Base-by-base conservation (phyloP, 2,888 invertebrate species). In the Esperia sulphurella region DNA sequence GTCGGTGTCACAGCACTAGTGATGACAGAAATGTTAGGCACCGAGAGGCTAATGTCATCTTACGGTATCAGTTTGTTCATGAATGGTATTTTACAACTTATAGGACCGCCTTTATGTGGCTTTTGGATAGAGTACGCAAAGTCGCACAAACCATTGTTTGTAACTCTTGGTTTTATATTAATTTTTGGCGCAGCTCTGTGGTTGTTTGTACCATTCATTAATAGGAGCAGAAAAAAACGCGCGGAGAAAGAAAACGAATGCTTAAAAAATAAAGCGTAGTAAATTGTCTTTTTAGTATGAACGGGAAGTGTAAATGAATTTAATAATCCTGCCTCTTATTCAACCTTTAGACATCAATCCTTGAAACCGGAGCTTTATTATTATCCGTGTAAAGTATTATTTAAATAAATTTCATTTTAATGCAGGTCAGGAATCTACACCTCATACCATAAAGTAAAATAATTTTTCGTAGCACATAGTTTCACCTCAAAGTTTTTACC, bases 1-100 rank as follows among this genome's bases (percentile, higher is more conserved):
- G 95, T 96, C 0, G 96, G 96, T 3, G 94, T 96, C 10, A 96
- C 96, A 0, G 96, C 96, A 0, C 93, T 96, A 37, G 95, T 96
- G 3, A 95, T 96, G 95, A 95, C 96, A 0, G 96, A 96, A 68
- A 93, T 96, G 93, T 71, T 96, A 6, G 96, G 96, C 0, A 94
- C 94, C 0, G 96, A 96, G 58, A 90, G 95, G n/a, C 77, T 96
- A 0, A 95, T 96, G 68, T 95, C 96, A 0, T 95, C 96, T 0
- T 96, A 96, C 63, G 96, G 96, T 0, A 95, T 96, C 30, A 95
- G 96, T 57, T 82, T 96, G 30, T 96, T 96, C 62, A 92, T 96
- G 9, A 96, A 96, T 63, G 96, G 96, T 1, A 91, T 96, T 43
- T 75, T 96, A 14, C 96, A 96, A 73, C 73, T 96, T 40, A 81